Conservation (phyloP, 2,797 vertebrate species). For the Channallabes apus region DNA sequence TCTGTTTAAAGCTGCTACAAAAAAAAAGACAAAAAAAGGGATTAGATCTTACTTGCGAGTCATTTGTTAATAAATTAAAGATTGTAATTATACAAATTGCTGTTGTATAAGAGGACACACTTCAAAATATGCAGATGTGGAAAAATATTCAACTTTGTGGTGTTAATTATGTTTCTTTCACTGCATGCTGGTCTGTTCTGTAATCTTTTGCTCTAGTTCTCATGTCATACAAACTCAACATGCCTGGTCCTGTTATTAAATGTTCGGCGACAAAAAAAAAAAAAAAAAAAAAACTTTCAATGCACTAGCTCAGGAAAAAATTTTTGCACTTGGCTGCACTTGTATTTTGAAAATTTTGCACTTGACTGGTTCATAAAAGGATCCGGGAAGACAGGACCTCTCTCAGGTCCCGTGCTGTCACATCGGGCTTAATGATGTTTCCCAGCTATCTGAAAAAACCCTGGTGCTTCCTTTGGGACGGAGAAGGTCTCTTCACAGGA, state of each 20-base stretch:
- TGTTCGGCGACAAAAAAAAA: constrained; percentile 27
- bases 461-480: constrained; percentile 37
- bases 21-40: background rate
- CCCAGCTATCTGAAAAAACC: constrained; percentile 42
- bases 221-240: constrained; percentile 21
- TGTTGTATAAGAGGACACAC: background rate
- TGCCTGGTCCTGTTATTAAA: constrained; percentile 41
- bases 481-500: constrained; percentile 7
- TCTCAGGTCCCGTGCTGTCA: constrained; percentile 37
- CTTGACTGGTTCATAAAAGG: constrained; percentile 33
- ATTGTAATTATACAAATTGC: background rate
- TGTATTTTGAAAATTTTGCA: constrained; percentile 28
- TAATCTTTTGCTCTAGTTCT: constrained; percentile 7
- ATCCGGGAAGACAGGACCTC: constrained; percentile 38
- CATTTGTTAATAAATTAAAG: background rate
- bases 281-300: constrained; percentile 19
- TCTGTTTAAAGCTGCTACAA: background rate
- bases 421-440: constrained; percentile 40
- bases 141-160: background rate
- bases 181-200: background rate
- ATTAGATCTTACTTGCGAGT: background rate
- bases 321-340: constrained; percentile 24
- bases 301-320: constrained; percentile 1
- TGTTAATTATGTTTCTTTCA: background rate
- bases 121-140: background rate